Conservation (phyloP, 2,113 vertebrate genomes). For the Rhea pennata region DNA sequence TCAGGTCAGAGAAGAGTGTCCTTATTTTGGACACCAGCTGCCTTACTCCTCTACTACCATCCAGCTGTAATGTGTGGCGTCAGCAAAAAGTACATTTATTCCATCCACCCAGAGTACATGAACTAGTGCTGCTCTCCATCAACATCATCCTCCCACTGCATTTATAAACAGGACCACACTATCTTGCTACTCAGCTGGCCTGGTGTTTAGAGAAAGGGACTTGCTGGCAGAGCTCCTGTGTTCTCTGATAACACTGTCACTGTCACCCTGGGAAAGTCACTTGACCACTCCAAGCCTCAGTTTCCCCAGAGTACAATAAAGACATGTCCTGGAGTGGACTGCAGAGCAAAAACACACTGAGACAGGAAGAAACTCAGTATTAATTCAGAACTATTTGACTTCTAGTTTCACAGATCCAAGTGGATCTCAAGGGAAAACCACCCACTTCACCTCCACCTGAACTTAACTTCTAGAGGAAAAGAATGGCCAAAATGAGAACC, state of each 20-base stretch:
- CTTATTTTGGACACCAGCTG: background rate
- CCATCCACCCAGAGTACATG: background rate
- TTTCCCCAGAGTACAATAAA: background rate
- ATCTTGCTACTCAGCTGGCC: no score
- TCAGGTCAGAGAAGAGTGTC: background rate
- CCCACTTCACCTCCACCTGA: background rate
- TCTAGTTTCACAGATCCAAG: background rate
- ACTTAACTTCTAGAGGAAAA: conserved; percentile 1
- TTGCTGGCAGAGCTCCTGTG: background rate
- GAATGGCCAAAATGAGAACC: background rate
- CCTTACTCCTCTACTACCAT: background rate
- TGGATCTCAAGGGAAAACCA: background rate
- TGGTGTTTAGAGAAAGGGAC: background rate
- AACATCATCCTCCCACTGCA: background rate
- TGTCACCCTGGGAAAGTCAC: background rate
- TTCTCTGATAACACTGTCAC: accelerated
- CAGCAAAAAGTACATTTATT: background rate
- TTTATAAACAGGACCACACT: background rate
- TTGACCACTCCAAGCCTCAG: background rate
- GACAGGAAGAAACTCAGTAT: background rate
- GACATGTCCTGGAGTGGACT: background rate
- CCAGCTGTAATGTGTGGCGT: background rate
- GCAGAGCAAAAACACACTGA: background rate
- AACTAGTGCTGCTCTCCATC: background rate
- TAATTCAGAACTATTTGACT: background rate